Conservation (phyloP, 1,140 invertebrate species). For the Pteromalus puparum region DNA sequence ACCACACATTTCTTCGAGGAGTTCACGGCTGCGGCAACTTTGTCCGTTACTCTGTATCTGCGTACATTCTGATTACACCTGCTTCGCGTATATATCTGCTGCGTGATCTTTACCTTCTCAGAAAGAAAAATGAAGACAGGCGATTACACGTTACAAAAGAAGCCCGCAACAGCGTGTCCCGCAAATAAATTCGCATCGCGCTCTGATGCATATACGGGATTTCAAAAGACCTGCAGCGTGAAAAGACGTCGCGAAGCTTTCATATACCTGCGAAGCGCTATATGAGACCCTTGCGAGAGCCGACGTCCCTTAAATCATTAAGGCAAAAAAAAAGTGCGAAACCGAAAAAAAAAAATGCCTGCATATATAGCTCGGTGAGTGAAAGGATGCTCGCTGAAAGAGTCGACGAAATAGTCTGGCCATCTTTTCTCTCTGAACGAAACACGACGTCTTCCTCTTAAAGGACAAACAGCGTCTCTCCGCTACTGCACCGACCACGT, state of each 20-base stretch:
- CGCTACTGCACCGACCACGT: not conserved
- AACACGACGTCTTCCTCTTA: not conserved
- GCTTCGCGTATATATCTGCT: not conserved
- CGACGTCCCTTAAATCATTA: not conserved
- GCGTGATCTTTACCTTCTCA: not conserved
- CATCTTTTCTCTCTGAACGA: not conserved
- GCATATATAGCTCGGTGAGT: not conserved
- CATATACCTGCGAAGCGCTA: not conserved
- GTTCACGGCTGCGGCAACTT: not conserved
- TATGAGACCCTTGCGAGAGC: too few relatives aligned
- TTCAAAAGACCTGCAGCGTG: not conserved
- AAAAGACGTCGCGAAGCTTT: not conserved
- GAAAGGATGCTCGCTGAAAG: not conserved
- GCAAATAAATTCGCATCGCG: too few relatives aligned
- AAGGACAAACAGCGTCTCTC: conserved; percentile 25
- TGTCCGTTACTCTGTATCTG: not conserved
- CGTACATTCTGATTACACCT: not conserved
- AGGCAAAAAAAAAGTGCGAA: not conserved
- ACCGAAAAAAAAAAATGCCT: not conserved
- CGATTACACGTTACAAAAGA: too few relatives aligned
- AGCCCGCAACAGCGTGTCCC: too few relatives aligned
- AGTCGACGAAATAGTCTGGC: not conserved
- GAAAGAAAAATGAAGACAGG: too few relatives aligned
- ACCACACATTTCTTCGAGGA: not conserved
- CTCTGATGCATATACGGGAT: not conserved